A percentile compares a stretch with the other conserved stretches of the same genome.
Evolutionary conservation across 2,797 vertebrate genomes (phyloP).

Genomic region (Helostoma temminkii): DNA sequence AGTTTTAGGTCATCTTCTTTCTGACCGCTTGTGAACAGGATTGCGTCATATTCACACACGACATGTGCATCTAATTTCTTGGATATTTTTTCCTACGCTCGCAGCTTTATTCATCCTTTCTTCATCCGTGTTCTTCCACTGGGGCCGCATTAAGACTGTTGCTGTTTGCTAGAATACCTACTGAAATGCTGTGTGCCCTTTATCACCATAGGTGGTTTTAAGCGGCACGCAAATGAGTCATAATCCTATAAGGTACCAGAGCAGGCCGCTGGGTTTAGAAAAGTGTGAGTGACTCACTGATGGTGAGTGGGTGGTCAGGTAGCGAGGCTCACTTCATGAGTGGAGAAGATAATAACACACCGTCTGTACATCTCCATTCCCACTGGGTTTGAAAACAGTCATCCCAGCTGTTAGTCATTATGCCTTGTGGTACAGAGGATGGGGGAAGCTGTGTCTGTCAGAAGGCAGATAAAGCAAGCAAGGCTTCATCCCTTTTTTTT

Average conservation of each 20-base stretch:
- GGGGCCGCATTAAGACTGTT: conserved; percentile 6
- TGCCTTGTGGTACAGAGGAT: conserved; percentile 43
- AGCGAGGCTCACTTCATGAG: conserved; percentile 63
- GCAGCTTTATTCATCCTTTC: conserved; percentile 14
- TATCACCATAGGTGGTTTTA: conserved; percentile 47
- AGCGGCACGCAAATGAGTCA: conserved; percentile 59
- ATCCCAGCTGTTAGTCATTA: conserved; percentile 80
- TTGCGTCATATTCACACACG: not conserved
- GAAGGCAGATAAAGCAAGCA: conserved; percentile 65
- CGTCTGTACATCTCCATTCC: conserved; percentile 68
- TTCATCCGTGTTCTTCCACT: conserved; percentile 8
- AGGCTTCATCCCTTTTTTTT: conserved; percentile 31
- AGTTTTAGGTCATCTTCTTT: conserved; percentile 25
- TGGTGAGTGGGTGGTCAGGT: conserved; percentile 81
- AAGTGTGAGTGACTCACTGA: conserved; percentile 72
- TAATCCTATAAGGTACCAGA: conserved; percentile 39
- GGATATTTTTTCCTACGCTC: conserved; percentile 1
- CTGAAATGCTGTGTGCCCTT: conserved; percentile 23
- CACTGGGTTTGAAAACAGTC: conserved; percentile 74
- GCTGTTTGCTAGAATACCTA: conserved; percentile 10
- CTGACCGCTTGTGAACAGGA: conserved; percentile 2
- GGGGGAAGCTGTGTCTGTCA: conserved; percentile 60
- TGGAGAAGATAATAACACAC: conserved; percentile 75
- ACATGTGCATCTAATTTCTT: not conserved
- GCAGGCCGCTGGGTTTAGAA: conserved; percentile 23